phyloP scores from a whole-genome alignment of 2,888 invertebrate genomes.

The Idaea biselata region DNA sequence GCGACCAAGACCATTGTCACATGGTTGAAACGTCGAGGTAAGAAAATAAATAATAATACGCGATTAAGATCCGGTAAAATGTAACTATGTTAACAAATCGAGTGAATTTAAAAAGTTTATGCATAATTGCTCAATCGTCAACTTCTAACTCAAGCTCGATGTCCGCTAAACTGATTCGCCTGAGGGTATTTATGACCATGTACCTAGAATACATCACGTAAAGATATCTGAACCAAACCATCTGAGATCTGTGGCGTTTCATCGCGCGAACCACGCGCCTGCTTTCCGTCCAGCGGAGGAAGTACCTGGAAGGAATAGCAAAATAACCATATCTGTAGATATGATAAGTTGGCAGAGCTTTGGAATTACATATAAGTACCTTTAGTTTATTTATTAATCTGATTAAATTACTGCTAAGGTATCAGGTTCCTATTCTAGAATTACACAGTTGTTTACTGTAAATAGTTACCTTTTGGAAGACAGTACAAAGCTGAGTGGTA shows the following conservation, averaged over 20 bases:
- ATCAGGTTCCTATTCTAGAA: not conserved
- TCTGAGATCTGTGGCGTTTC: constrained; percentile 93
- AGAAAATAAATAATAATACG: too few species aligned
- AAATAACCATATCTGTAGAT: too few species aligned
- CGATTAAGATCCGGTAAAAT: too few species aligned
- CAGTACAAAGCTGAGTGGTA: constrained; percentile 88
- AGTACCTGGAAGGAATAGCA: constrained; percentile 79
- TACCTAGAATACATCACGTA: constrained; percentile 95
- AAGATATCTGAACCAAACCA: constrained; percentile 95
- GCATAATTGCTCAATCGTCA: constrained; percentile 66
- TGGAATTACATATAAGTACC: too few species aligned
- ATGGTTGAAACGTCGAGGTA: too few species aligned
- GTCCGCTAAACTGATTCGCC: constrained; percentile 86
- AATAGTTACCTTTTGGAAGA: constrained; percentile 85
- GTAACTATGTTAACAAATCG: too few species aligned
- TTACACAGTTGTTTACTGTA: constrained; percentile 4
- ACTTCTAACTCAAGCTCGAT: constrained; percentile 88
- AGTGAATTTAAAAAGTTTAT: too few species aligned
- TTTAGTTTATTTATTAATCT: constrained; percentile 10
- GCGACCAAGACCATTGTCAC: too few species aligned
- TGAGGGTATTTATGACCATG: constrained; percentile 93
- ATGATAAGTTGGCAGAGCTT: too few species aligned
- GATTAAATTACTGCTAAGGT: constrained; percentile 4
- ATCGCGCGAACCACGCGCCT: constrained; percentile 86
- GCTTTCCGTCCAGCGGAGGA: constrained; percentile 83